Percentiles rank a stretch among this genome's conserved stretches.
These are phyloP conservation scores for Lagopus muta DNA, from an alignment of 2,113 vertebrate genomes.

Conservation along the genomic window DNA sequence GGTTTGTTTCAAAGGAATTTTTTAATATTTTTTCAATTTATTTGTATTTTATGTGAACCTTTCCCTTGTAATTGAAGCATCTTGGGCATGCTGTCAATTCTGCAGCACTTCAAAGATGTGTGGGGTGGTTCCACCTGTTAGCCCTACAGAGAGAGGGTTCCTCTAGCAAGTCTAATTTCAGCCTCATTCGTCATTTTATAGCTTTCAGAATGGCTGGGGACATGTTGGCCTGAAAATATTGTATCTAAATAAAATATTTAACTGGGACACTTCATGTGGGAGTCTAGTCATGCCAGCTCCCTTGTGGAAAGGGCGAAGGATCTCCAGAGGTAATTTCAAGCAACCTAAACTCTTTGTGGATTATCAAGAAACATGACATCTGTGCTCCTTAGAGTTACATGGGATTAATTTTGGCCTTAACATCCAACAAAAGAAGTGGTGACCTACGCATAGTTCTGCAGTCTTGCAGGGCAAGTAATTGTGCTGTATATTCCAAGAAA, in stretches of 20 bases:
- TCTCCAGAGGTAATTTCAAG: neutral
- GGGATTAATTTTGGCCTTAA: neutral
- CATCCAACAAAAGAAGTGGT: neutral
- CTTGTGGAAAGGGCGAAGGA: neutral
- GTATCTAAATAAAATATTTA: conserved; percentile 25
- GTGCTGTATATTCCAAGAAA: neutral
- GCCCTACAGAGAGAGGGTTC: neutral
- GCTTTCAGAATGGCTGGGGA: neutral
- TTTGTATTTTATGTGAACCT: neutral
- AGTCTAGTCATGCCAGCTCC: neutral
- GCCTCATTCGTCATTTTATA: neutral
- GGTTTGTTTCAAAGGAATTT: neutral
- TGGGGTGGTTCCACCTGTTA: neutral
- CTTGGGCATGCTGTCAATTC: neutral
- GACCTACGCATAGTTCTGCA: neutral
- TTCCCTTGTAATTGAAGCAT: neutral
- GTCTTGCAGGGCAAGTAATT: neutral
- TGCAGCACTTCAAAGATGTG: neutral
- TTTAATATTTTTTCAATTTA: neutral
- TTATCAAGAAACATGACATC: neutral
- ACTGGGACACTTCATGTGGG: neutral
- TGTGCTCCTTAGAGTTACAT: neutral
- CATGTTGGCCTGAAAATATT: neutral
- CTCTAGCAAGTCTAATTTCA: neutral
- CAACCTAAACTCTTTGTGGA: neutral